Percentiles rank a stretch among this genome's conserved stretches.
These are phyloP conservation scores for Dendrocincla tyrannina DNA, from an alignment of 2,797 vertebrate genomes.

Conservation along the genomic window DNA sequence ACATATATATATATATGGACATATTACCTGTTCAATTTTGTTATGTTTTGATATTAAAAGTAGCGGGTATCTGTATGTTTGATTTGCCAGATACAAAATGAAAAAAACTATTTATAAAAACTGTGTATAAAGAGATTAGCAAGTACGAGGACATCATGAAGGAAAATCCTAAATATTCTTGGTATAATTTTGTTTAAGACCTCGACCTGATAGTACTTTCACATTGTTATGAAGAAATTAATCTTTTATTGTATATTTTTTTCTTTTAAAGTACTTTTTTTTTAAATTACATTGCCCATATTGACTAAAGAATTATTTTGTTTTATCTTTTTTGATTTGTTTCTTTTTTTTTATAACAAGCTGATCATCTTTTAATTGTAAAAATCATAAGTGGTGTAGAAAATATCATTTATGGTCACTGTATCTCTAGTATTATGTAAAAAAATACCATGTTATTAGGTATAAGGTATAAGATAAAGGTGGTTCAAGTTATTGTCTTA, in stretches of 20 bases:
- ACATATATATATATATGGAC: rapidly evolving
- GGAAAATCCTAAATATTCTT: not conserved
- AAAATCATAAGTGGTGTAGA: not conserved
- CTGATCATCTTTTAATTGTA: not conserved
- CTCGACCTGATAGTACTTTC: not conserved
- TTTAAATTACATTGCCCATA: not conserved
- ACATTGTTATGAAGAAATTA: not conserved
- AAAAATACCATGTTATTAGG: not conserved
- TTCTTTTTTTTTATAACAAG: not conserved
- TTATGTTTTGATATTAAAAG: not conserved
- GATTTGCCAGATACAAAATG: not conserved
- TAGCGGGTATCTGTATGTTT: not conserved
- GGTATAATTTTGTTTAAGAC: not conserved
- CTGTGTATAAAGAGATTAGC: not conserved
- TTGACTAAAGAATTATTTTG: not conserved
- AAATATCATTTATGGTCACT: not conserved
- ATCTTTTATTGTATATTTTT: not conserved
- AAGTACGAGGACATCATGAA: not conserved
- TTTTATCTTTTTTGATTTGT: not conserved
- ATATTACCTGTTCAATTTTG: not conserved
- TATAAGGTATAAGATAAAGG: not conserved
- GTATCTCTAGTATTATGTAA: not conserved
- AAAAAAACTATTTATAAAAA: not conserved
- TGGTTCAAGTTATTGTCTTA: not conserved
- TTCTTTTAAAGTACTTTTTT: not conserved